Percentiles rank a stretch among this genome's conserved stretches.
phyloP scores from a whole-genome alignment of 2,797 vertebrate species.

The Glossophaga mutica region DNA sequence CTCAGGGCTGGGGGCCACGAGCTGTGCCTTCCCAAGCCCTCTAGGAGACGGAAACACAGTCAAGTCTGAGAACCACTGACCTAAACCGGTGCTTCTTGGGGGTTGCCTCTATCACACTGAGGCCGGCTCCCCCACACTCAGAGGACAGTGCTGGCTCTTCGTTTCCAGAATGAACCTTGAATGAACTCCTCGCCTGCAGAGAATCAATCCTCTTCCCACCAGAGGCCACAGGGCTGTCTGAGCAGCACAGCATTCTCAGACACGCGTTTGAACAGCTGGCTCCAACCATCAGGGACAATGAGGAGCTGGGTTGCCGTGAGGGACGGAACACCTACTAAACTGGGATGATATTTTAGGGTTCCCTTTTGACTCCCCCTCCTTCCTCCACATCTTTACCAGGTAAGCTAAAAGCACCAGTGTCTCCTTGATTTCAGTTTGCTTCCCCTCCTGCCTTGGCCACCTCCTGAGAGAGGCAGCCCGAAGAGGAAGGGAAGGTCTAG shows the following conservation, averaged over 20 bases:
- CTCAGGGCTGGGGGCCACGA: not conserved
- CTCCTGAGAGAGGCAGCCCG: not conserved
- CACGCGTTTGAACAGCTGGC: not conserved
- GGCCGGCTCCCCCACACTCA: not conserved
- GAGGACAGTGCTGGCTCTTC: not conserved
- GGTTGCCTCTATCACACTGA: not conserved
- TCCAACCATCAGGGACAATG: not conserved
- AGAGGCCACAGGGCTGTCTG: not conserved
- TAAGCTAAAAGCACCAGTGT: not conserved
- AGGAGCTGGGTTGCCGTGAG: not conserved
- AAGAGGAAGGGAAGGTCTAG: not conserved
- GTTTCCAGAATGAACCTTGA: not conserved
- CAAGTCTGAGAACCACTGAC: not conserved
- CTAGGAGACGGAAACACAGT: not conserved
- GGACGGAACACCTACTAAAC: not conserved
- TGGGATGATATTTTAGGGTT: not conserved
- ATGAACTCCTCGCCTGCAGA: not conserved
- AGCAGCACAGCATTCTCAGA: not conserved
- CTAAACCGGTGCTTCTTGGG: not conserved
- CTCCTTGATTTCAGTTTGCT: not conserved
- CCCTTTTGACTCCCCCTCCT: not conserved
- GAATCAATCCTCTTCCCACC: not conserved
- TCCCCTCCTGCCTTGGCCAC: not conserved
- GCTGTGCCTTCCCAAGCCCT: not conserved
- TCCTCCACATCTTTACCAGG: slow-evolving; percentile 22